A percentile compares a stretch with the other conserved stretches of the same genome.
phyloP scores from a whole-genome alignment of 2,113 vertebrate genomes.

The Brachyhypopomus gauderio region DNA sequence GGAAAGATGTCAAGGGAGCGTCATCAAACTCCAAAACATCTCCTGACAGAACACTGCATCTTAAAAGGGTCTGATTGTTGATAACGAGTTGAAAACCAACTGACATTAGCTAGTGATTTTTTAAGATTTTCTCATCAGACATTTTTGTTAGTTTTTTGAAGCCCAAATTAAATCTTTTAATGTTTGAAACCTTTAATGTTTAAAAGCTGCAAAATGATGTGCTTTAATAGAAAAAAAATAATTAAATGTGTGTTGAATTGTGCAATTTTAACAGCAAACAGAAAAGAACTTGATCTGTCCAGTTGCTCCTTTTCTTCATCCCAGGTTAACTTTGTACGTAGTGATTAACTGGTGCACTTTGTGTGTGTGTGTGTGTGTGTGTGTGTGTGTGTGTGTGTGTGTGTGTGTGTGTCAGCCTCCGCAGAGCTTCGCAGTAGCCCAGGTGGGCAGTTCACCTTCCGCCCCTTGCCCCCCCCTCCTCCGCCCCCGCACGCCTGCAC shows the following conservation, averaged over 20 bases:
- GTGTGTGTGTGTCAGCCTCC: slow-evolving; percentile 18
- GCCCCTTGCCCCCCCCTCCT: slow-evolving; percentile 88
- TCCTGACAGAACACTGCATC: neutral
- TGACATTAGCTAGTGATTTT: no score
- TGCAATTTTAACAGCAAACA: no score
- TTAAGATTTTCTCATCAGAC: no score
- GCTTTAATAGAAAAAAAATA: no score
- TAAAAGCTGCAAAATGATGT: no score
- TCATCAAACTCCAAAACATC: neutral
- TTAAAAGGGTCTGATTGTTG: neutral
- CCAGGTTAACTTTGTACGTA: no score
- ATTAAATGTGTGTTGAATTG: no score
- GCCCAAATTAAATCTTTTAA: no score
- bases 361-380: slow-evolving; percentile 14
- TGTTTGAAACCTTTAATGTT: no score
- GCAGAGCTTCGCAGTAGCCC: slow-evolving; percentile 89
- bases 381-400: slow-evolving; percentile 33
- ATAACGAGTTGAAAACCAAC: neutral
- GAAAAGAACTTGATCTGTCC: no score
- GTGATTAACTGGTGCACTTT: neutral
- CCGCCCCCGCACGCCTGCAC: slow-evolving; percentile 92
- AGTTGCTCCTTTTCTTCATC: no score
- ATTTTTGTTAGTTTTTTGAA: no score
- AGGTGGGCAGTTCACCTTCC: slow-evolving; percentile 92
- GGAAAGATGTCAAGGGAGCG: neutral